Conservation (phyloP, 2,113 vertebrate species). For the Halcyon senegalensis region DNA sequence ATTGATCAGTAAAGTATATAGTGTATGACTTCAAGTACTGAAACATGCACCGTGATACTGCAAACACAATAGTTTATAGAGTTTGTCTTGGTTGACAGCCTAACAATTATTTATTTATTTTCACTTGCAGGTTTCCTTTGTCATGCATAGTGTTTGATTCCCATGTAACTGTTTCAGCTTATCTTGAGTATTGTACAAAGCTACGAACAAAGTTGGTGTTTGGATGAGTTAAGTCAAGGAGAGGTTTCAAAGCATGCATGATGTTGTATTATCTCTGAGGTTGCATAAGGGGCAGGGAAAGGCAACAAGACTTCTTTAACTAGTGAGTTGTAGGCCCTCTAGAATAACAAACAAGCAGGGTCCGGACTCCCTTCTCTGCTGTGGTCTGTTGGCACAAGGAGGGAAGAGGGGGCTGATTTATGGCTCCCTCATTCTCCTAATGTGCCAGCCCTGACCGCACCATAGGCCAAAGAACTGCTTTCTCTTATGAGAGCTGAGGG, state of each 20-base stretch:
- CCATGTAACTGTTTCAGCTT: not conserved
- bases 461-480: not conserved
- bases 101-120: not conserved
- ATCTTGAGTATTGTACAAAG: not conserved
- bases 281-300: not conserved
- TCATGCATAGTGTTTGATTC: not conserved
- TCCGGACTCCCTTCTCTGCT: not conserved
- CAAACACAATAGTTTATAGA: slow-evolving; percentile 46
- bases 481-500: not conserved
- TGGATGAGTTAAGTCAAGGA: not conserved
- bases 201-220: not conserved
- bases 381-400: not conserved
- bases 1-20: slow-evolving; percentile 73
- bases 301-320: not conserved
- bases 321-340: not conserved
- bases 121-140: not conserved
- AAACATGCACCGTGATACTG: slow-evolving; percentile 34
- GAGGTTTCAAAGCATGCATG: not conserved
- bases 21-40: slow-evolving; percentile 51
- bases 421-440: not conserved
- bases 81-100: not conserved
- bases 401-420: not conserved
- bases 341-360: not conserved
- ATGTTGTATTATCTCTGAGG: not conserved
- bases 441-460: not conserved